These are phyloP conservation scores for Tylochromis polylepis DNA, from an alignment of 2,113 vertebrate genomes.

Conservation along the genomic window DNA sequence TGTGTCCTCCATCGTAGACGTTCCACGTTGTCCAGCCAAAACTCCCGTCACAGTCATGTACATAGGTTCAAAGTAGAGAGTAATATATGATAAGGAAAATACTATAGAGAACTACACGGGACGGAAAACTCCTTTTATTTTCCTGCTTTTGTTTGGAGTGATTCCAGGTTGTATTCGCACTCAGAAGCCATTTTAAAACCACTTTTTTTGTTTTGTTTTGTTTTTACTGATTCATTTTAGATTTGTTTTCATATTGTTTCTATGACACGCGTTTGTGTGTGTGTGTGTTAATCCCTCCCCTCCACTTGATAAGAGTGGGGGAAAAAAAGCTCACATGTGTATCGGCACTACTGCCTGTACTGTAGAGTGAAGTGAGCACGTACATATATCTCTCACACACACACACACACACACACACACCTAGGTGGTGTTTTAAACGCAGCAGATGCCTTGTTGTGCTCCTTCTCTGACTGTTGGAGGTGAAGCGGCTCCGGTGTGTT, in stretches of 20 bases:
- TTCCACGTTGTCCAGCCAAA: constrained; percentile 33
- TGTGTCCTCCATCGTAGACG: not conserved
- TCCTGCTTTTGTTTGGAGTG: constrained; percentile 37
- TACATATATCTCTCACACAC: not conserved
- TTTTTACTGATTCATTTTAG: constrained; percentile 53
- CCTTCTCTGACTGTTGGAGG: not conserved
- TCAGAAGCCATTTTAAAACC: constrained; percentile 67
- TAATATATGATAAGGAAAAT: constrained; percentile 77
- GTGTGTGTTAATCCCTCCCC: not conserved
- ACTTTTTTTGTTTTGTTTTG: constrained; percentile 21
- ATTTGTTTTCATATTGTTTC: constrained; percentile 42
- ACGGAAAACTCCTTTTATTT: constrained; percentile 5
- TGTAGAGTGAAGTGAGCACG: not conserved
- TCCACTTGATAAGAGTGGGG: constrained; percentile 8
- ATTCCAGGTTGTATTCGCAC: constrained; percentile 53
- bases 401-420: not conserved
- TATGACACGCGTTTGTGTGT: not conserved
- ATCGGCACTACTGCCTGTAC: constrained; percentile 14
- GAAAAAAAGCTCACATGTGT: not conserved
- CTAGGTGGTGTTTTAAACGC: constrained; percentile 5
- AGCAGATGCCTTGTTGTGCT: constrained; percentile 33
- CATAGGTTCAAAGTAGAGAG: constrained; percentile 74
- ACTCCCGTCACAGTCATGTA: constrained; percentile 68
- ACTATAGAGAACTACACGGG: constrained; percentile 58
- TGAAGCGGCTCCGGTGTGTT: not conserved